These are phyloP conservation scores for Mystacornis crossleyi DNA, from an alignment of 2,113 vertebrate genomes.

Conservation along the genomic window DNA sequence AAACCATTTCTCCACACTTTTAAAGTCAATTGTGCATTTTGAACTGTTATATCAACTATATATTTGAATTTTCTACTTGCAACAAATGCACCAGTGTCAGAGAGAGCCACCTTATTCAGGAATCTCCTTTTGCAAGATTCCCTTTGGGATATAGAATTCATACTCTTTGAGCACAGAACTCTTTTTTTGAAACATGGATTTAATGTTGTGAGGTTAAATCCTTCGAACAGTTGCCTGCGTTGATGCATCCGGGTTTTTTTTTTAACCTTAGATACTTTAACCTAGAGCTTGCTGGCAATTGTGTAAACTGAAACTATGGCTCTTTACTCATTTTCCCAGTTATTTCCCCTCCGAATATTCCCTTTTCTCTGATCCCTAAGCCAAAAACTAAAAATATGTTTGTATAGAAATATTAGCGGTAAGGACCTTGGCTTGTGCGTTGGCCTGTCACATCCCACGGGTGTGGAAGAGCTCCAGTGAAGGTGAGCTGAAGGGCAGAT, in stretches of 20 bases:
- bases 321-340: conserved; percentile 42
- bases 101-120: neutral
- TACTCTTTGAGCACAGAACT: neutral
- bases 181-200: neutral
- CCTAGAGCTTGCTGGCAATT: conserved; percentile 41
- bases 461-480: conserved; percentile 1
- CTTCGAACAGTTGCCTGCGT: neutral
- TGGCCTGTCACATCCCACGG: neutral
- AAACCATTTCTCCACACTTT: neutral
- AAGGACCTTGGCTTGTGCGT: conserved; percentile 40
- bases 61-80: neutral
- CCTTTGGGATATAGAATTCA: neutral
- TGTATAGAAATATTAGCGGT: conserved; percentile 16
- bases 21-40: conserved; percentile 5
- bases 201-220: neutral
- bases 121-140: neutral
- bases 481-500: conserved; percentile 44
- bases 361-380: conserved; percentile 14
- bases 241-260: conserved; percentile 1
- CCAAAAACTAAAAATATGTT: conserved; percentile 28
- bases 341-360: conserved; percentile 32
- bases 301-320: conserved; percentile 26
- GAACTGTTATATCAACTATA: neutral
- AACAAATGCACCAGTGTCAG: neutral
- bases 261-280: conserved; percentile 49